These are phyloP conservation scores for Amblyornis subalaris DNA, from an alignment of 2,113 vertebrate species.

Conservation along the genomic window DNA sequence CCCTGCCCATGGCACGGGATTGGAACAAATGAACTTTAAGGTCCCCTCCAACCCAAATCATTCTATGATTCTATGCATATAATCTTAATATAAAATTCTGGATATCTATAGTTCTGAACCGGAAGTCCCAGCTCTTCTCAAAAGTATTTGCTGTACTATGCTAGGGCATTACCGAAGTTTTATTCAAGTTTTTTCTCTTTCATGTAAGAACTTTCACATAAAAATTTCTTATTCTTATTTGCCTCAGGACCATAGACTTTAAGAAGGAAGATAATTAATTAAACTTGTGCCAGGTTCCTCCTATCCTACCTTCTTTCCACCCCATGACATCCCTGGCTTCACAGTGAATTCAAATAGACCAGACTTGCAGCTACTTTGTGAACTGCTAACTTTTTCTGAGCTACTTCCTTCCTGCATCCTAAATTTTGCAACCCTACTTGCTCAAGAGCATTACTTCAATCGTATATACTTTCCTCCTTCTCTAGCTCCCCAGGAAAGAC, in stretches of 20 bases:
- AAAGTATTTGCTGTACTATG: neutral
- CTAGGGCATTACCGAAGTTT: neutral
- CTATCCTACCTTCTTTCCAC: neutral
- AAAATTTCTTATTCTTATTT: neutral
- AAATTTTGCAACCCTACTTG: neutral
- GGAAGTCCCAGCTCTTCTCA: neutral
- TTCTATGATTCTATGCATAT: neutral
- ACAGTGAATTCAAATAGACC: neutral
- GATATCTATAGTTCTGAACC: neutral
- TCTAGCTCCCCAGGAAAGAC: neutral
- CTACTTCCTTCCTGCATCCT: neutral
- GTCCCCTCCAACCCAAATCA: neutral
- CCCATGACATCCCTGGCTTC: neutral
- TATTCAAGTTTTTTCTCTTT: neutral
- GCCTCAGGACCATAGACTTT: neutral
- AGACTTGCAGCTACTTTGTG: neutral
- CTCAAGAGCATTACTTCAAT: neutral
- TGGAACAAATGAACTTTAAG: neutral
- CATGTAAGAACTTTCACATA: neutral
- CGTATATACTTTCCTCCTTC: neutral
- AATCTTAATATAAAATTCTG: neutral
- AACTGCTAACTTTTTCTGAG: neutral
- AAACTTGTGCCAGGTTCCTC: neutral
- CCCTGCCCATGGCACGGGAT: no score
- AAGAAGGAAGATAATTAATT: neutral